Evolutionary conservation across 2,113 vertebrate species (phyloP).

Genomic region (Trochalopteron elliotii): DNA sequence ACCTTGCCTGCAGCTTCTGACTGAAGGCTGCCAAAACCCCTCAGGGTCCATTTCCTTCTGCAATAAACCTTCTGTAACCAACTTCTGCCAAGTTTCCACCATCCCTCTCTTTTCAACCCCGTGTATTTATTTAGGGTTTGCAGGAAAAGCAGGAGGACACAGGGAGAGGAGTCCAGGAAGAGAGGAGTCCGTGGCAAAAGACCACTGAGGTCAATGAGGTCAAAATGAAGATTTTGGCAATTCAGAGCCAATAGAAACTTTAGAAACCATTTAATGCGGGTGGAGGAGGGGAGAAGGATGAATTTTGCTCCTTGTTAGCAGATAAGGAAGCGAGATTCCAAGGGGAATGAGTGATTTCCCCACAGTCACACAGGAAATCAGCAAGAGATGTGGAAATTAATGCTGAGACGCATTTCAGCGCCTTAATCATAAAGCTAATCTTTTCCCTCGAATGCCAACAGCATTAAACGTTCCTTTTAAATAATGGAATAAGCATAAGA

Average conservation of each 20-base stretch:
- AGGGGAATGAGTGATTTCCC: constrained; percentile 15
- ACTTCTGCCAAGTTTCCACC: neutral
- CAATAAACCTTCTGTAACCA: neutral
- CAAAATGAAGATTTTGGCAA: neutral
- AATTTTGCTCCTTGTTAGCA: neutral
- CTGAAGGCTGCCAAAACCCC: neutral
- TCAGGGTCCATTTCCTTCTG: neutral
- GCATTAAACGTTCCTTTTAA: neutral
- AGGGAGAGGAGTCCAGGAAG: neutral
- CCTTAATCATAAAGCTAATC: constrained; percentile 39
- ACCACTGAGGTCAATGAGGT: neutral
- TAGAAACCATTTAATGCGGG: neutral
- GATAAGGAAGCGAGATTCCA: neutral
- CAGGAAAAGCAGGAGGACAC: neutral
- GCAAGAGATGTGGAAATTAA: constrained; percentile 45
- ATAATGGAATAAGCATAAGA: neutral
- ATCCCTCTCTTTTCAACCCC: neutral
- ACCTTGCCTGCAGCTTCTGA: neutral
- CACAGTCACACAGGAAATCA: constrained; percentile 16
- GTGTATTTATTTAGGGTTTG: neutral
- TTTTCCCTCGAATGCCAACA: constrained; percentile 35
- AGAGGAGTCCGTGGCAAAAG: neutral
- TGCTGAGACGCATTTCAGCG: constrained; percentile 22
- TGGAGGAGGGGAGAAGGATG: neutral
- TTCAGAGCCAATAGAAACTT: neutral